A percentile compares a stretch with the other conserved stretches of the same genome.
Conservation (phyloP, 1,140 invertebrate species). For the Proctacanthus coquilletti region DNA sequence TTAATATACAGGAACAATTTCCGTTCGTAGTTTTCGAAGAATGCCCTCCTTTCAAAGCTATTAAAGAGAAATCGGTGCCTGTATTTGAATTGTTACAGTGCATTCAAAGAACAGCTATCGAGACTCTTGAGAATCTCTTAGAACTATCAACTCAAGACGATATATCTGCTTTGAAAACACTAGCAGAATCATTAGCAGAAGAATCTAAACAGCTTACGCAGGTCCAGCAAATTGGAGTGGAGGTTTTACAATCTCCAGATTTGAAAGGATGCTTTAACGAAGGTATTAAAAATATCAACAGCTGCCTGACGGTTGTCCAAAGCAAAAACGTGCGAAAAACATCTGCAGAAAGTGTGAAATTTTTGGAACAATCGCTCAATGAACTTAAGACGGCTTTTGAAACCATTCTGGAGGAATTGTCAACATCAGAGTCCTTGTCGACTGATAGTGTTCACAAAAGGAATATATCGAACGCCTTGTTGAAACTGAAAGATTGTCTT, state of each 20-base stretch:
- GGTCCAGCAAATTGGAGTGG: constrained; percentile 1
- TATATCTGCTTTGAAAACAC: constrained; percentile 21
- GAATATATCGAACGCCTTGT: constrained; percentile 21
- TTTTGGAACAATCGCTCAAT: constrained; percentile 17
- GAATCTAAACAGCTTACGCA: constrained; percentile 12
- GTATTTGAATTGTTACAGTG: constrained; percentile 12
- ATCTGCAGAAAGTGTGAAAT: constrained; percentile 12
- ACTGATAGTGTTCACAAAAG: constrained; percentile 15
- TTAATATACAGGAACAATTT: constrained; percentile 17
- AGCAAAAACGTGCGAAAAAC: constrained; percentile 1
- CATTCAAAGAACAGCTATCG: constrained; percentile 16
- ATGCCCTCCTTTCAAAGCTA: constrained; percentile 1
- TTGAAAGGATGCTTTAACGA: constrained; percentile 17
- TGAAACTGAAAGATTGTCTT: constrained; percentile 23
- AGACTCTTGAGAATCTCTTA: constrained; percentile 15
- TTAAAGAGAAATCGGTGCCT: constrained; percentile 3
- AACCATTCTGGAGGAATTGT: constrained; percentile 15
- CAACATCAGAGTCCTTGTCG: constrained; percentile 12
- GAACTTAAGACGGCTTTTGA: constrained; percentile 19
- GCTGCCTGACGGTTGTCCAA: constrained; percentile 15
- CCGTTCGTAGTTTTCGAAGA: constrained; percentile 7
- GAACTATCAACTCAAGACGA: constrained; percentile 22
- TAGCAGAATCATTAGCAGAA: constrained; percentile 32
- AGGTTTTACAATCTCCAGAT: constrained; percentile 12
- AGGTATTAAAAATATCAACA: constrained; percentile 22